phyloP scores from a whole-genome alignment of 1,140 invertebrate genomes.

The Leptinotarsa undecemlineata region DNA sequence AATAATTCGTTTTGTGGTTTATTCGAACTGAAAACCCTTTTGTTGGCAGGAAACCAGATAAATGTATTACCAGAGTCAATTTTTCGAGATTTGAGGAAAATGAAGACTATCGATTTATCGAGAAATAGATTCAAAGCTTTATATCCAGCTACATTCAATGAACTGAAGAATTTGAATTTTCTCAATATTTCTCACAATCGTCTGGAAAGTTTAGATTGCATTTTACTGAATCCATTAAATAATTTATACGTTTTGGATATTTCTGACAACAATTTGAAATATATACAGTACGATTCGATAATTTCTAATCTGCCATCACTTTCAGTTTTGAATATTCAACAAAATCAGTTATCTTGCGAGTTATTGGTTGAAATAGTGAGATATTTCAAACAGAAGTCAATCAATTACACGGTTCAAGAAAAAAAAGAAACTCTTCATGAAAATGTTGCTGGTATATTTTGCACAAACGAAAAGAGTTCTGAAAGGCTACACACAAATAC shows the following conservation, averaged over 20 bases:
- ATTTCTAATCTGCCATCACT: slow-evolving; percentile 45
- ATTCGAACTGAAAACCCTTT: slow-evolving; percentile 31
- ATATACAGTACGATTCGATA: slow-evolving; percentile 47
- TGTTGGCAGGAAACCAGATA: slow-evolving; percentile 39
- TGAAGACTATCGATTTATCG: slow-evolving; percentile 44
- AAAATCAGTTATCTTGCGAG: slow-evolving; percentile 48
- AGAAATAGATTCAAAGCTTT: slow-evolving; percentile 35
- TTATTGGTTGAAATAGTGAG: slow-evolving; percentile 44
- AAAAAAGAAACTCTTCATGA: slow-evolving; percentile 44
- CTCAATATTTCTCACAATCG: slow-evolving; percentile 49
- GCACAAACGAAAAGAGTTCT: slow-evolving; percentile 33
- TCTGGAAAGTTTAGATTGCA: slow-evolving; percentile 41
- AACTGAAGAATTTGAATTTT: slow-evolving; percentile 42
- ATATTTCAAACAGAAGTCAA: slow-evolving; percentile 44
- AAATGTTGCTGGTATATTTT: slow-evolving; percentile 51
- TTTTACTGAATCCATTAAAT: slow-evolving; percentile 40
- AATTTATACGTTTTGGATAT: slow-evolving; percentile 46
- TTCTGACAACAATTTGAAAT: slow-evolving; percentile 44
- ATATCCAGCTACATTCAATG: slow-evolving; percentile 31
- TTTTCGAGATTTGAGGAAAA: slow-evolving; percentile 33
- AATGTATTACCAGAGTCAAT: slow-evolving; percentile 29
- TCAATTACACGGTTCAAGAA: slow-evolving; percentile 46
- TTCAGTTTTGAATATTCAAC: slow-evolving; percentile 44
- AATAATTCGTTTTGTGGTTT: slow-evolving; percentile 36
- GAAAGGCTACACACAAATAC: neutral